Base-by-base conservation (phyloP, 2,113 vertebrate genomes). In the Quiscalus mexicanus region DNA sequence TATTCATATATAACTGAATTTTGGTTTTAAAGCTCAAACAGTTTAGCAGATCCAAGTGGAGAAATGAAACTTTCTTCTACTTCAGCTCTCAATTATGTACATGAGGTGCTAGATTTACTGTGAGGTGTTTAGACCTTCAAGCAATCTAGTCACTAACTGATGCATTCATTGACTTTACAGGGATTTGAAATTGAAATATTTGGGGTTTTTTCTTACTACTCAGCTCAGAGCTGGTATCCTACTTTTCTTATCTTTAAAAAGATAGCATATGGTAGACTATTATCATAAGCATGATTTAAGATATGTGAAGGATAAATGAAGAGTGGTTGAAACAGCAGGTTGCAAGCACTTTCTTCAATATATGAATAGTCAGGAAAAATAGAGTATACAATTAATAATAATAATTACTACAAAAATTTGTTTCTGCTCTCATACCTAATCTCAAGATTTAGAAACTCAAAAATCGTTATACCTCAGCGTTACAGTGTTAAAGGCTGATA, bases 21-120 rank as follows among this genome's bases (percentile, higher is more conserved):
- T 90, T 88, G 2, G 53, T 92, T 78, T 90, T 94, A 20, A 96
- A 87, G 74, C 39, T 89, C 63, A 87, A 86, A 84, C 68, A 56
- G 85, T 90, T 91, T 55, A 94, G 11, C 94, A 67, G 42, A 42
- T 77, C 19, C 86, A 45, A 49, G 19, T 60, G 44, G 33, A 93
- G 71, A 80, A 90, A 52, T 24, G 3, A 10, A 67, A 75, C 30
- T 84, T 89, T 50, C 5, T 56, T 30, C 27, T 13, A 7, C 25
- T 71, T 92, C 27, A 58, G 10, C 47, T 87, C 24, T 82, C 79
- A 78, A 5, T 11, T 76, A 30, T 6, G 0, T 50, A 6, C 55
- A 23, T 5, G 37, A 37, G 37, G 37, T 37, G 0, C 55, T 83
- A 53, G 7, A 33, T 52, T 84, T 69, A 64, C 25, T 0, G 0